A percentile compares a stretch with the other conserved stretches of the same genome.
Evolutionary conservation across 2,888 invertebrate genomes (phyloP).

Genomic region (Drosophila austrosaltans): DNA sequence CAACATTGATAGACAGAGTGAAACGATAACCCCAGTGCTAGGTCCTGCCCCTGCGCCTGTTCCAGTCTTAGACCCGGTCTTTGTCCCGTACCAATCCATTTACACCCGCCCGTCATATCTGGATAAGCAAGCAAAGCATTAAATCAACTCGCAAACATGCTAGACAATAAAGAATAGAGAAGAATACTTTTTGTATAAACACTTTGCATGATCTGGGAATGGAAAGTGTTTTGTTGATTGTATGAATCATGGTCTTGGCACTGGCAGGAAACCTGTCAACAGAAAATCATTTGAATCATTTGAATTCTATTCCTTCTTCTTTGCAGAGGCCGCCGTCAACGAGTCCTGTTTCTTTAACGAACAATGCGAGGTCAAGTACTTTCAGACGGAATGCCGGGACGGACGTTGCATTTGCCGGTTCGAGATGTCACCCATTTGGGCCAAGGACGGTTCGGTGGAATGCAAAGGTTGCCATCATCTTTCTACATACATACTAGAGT

Average conservation of each 20-base stretch:
- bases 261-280: constrained; percentile 13
- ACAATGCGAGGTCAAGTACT: constrained; percentile 90
- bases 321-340: constrained; percentile 90
- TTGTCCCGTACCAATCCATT: constrained; percentile 22
- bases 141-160: constrained; percentile 47
- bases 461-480: constrained; percentile 87
- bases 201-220: constrained; percentile 34
- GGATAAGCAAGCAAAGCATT: constrained; percentile 38
- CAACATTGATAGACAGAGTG: constrained; percentile 1
- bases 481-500: neutral
- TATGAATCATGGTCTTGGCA: constrained; percentile 39
- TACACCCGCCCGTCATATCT: constrained; percentile 24
- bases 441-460: constrained; percentile 88
- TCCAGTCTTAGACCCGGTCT: too few relatives aligned
- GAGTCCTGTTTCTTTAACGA: constrained; percentile 92
- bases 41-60: neutral
- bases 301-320: constrained; percentile 4
- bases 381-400: constrained; percentile 91
- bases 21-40: neutral
- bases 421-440: constrained; percentile 89
- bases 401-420: constrained; percentile 91
- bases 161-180: constrained; percentile 26
- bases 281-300: constrained; percentile 30
- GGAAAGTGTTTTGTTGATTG: constrained; percentile 25
- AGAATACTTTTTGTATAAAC: constrained; percentile 16